Conservation (phyloP, 2,888 invertebrate species). For the Cremastobaeus sp. region DNA sequence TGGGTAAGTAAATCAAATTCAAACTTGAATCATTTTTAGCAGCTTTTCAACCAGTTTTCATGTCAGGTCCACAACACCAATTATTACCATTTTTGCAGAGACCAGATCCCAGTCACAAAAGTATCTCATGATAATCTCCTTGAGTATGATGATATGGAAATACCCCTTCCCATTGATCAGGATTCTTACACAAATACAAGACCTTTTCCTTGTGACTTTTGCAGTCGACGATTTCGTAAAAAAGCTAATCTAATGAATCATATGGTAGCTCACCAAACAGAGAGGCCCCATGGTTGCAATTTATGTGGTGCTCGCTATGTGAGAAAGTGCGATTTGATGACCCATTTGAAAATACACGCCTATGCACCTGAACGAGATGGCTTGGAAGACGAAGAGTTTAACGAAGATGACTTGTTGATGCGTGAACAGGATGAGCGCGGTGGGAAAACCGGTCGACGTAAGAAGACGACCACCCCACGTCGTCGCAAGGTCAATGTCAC, state of each 20-base stretch:
- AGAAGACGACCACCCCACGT: constrained; percentile 76
- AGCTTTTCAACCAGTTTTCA: neutral
- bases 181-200: constrained; percentile 87
- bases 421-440: constrained; percentile 72
- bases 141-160: constrained; percentile 85
- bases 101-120: constrained; percentile 82
- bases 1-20: constrained; percentile 79
- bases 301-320: constrained; percentile 89
- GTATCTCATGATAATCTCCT: constrained; percentile 77
- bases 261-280: constrained; percentile 92
- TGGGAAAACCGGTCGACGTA: constrained; percentile 72
- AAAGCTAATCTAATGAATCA: constrained; percentile 91
- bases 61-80: neutral
- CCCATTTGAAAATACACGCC: constrained; percentile 90
- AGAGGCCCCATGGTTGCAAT: constrained; percentile 89
- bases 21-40: neutral
- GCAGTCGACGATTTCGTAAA: constrained; percentile 89
- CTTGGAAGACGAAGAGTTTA: constrained; percentile 80
- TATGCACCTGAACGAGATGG: constrained; percentile 84
- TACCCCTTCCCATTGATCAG: constrained; percentile 89
- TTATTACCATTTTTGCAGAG: too few relatives aligned
- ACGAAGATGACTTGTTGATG: constrained; percentile 75
- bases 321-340: constrained; percentile 88
- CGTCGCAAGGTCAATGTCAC: constrained; percentile 73
- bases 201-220: constrained; percentile 92